Base-by-base conservation (phyloP, 1,140 invertebrate species). In the Drosophila quadrilineata region DNA sequence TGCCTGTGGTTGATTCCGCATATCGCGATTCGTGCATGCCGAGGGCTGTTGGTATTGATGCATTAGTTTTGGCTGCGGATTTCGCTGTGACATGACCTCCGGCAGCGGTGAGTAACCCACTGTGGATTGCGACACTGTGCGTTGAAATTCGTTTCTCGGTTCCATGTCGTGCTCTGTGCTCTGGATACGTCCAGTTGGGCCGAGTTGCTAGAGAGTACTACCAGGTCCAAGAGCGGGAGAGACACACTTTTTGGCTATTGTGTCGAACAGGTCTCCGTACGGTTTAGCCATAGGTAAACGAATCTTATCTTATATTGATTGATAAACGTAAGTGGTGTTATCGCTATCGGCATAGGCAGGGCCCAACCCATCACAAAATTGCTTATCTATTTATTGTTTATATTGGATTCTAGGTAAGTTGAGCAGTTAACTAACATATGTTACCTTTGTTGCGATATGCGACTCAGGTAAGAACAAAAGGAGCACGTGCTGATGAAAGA, bases 271-370 rank as follows among this genome's bases (percentile, higher is more conserved):
- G 65, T 77, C 38, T 31, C 10, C 24, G 33, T 62, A 28, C 36
- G 29, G 41, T 9, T 64, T 72, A 80, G 59, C 72, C 53, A 69
- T 76, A 4, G 54, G 21, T 16, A 10, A 35, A 60, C 46, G 50
- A 69, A 82, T 76, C 77, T 84, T 80, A 80, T 80, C 76, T 63
- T 49, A 12, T 43, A 65, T 58, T 58, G 77, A 82, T 84, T 76
- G 73, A 76, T 72, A 72, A 45, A 58, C 43, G 60, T 54, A 48
- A 36, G n/a, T 46, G 17, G 10, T 16, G n/a, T 17, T 59, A 54
- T 40, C 28, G 73, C 48, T 70, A 74, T 74, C 43, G 40, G n/a
- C n/a, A n/a, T n/a, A n/a, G n/a, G n/a, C n/a, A n/a, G n/a, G n/a
- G n/a, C n/a, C n/a, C 67, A 43, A 33, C 49, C 62, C 21, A 26